Conservation (phyloP, 2,797 vertebrate genomes). For the Dallia pectoralis region DNA sequence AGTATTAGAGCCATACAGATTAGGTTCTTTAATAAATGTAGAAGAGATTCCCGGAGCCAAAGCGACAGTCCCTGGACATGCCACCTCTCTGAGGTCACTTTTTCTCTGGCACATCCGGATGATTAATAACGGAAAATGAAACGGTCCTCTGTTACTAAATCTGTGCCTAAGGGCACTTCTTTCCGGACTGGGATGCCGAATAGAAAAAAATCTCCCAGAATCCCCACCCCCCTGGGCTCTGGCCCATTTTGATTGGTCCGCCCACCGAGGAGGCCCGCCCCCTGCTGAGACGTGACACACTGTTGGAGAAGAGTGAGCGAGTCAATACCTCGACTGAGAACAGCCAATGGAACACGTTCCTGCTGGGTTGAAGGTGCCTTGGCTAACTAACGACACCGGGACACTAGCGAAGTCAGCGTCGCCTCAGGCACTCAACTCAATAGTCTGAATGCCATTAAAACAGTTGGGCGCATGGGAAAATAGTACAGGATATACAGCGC, state of each 20-base stretch:
- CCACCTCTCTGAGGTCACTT: background rate
- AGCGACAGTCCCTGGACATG: background rate
- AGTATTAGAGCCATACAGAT: background rate
- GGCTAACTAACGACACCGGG: constrained; percentile 38
- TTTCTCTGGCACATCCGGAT: background rate
- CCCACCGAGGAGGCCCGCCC: constrained; percentile 51
- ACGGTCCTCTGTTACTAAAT: background rate
- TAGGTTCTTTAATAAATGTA: background rate
- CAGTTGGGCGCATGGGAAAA: constrained; percentile 49
- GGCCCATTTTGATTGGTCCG: constrained; percentile 61
- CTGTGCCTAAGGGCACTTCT: background rate
- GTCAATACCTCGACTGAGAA: constrained; percentile 15
- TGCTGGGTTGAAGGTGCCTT: constrained; percentile 41
- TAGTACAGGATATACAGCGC: constrained; percentile 57
- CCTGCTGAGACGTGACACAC: constrained; percentile 58
- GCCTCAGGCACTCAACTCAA: constrained; percentile 44
- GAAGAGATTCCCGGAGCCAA: background rate
- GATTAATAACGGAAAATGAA: background rate
- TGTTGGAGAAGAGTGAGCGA: constrained; percentile 45
- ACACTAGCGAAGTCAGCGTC: constrained; percentile 13
- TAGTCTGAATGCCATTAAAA: constrained; percentile 53
- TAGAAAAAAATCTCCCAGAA: constrained; percentile 59
- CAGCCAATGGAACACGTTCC: constrained; percentile 21
- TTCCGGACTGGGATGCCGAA: background rate
- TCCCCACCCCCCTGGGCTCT: constrained; percentile 63